These are phyloP conservation scores for Medauroidea extradentata DNA, from an alignment of 1,140 invertebrate species.

Conservation along the genomic window DNA sequence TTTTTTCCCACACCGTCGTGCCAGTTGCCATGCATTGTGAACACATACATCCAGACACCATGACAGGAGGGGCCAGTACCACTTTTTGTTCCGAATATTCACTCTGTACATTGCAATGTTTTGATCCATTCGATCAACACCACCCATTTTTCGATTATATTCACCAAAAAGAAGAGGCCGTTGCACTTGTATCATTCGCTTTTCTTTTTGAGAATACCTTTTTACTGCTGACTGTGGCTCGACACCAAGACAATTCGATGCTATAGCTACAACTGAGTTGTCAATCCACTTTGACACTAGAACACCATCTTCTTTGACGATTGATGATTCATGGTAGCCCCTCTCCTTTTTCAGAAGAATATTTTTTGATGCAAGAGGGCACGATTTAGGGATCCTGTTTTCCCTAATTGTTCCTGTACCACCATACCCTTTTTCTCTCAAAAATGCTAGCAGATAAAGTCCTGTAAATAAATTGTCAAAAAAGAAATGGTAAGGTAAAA, in stretches of 20 bases:
- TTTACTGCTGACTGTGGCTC: constrained; percentile 19
- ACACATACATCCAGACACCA: constrained; percentile 31
- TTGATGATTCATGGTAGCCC: too few relatives aligned
- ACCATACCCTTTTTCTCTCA: too few relatives aligned
- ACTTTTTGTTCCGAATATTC: constrained; percentile 39
- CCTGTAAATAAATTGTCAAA: too few relatives aligned
- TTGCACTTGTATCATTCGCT: constrained; percentile 35
- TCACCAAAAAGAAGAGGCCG: constrained; percentile 34
- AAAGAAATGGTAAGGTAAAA: too few relatives aligned
- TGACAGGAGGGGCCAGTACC: constrained; percentile 37
- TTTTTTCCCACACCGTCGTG: constrained; percentile 21
- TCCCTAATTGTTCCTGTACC: too few relatives aligned
- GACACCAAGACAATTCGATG: constrained; percentile 7
- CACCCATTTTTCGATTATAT: constrained; percentile 38
- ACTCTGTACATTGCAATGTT: constrained; percentile 38
- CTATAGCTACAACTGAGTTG: constrained; percentile 11
- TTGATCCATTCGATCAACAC: constrained; percentile 36
- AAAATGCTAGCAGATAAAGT: too few relatives aligned
- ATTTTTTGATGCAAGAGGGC: too few relatives aligned
- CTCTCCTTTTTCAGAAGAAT: too few relatives aligned
- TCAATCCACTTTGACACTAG: constrained; percentile 13
- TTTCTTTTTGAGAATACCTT: constrained; percentile 38
- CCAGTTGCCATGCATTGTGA: constrained; percentile 36
- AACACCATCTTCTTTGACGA: too few relatives aligned
- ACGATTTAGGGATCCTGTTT: too few relatives aligned